Percentiles rank a stretch among this genome's conserved stretches.
phyloP scores from a whole-genome alignment of 2,888 invertebrate genomes.

The Eristalis intricaria region DNA sequence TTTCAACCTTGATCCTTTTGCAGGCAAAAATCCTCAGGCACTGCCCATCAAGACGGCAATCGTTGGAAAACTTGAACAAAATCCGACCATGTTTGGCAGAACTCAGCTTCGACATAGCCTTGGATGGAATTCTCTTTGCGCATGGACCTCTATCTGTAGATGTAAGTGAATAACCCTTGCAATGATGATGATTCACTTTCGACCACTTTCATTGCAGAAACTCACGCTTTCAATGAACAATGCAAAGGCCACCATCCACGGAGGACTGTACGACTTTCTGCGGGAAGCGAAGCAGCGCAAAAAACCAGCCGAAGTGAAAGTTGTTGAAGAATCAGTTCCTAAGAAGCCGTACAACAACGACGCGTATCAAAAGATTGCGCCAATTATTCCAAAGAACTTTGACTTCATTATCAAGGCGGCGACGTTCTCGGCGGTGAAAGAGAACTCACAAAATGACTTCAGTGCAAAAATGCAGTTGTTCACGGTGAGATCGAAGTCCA shows the following conservation, averaged over 20 bases:
- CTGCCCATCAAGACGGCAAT: slow-evolving; percentile 79
- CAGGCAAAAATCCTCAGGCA: slow-evolving; percentile 80
- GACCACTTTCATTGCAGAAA: slow-evolving; percentile 75
- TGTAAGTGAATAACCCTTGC: slow-evolving; percentile 81
- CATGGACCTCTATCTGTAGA: slow-evolving; percentile 93
- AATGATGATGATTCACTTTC: no score
- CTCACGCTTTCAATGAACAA: slow-evolving; percentile 81
- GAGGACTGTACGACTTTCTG: slow-evolving; percentile 82
- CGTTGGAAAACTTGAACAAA: slow-evolving; percentile 80
- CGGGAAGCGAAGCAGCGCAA: slow-evolving; percentile 80
- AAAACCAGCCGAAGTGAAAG: slow-evolving; percentile 72
- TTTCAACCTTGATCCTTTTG: neutral
- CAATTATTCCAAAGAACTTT: slow-evolving; percentile 92
- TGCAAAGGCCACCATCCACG: slow-evolving; percentile 82
- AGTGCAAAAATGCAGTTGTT: slow-evolving; percentile 86
- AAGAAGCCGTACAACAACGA: slow-evolving; percentile 80
- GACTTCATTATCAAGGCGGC: slow-evolving; percentile 88
- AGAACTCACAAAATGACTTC: slow-evolving; percentile 87
- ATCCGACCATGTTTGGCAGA: slow-evolving; percentile 87
- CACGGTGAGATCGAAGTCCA: slow-evolving; percentile 81
- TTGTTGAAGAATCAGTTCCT: slow-evolving; percentile 52
- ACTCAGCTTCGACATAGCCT: slow-evolving; percentile 87
- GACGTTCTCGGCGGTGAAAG: slow-evolving; percentile 86
- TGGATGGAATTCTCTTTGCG: slow-evolving; percentile 90
- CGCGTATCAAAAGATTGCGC: slow-evolving; percentile 86